Evolutionary conservation across 2,113 vertebrate species (phyloP), one percentile per base, ranked within the genome.

Genomic region (Spheniscus mendiculus): DNA sequence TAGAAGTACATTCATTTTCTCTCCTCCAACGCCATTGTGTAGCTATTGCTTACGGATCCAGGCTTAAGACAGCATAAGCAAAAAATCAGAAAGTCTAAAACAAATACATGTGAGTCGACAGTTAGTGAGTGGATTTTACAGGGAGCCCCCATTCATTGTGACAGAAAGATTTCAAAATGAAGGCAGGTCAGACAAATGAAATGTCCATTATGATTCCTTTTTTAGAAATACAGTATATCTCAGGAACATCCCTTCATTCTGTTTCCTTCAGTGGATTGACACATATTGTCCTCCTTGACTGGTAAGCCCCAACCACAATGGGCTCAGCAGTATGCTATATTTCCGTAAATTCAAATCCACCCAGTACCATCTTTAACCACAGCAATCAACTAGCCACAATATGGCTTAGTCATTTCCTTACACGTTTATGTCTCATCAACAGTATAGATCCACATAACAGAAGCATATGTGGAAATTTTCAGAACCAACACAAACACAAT

Each of bases 11-110:
- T 85, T 56, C 0, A 12, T 76, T 53, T 69, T 85, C n/a, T 73
- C 23, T 80, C 12, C 32, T 40, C 27, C 36, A 72, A 9, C 0
- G 0, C 26, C 55, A 27, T 0, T 8, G 30, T 30, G 30, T 27
- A 79, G 30, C 14, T 58, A 19, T 38, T 85, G 73, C n/a, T 61
- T 61, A 62, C 0, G 4, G 27, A 80, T 56, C 53, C 69, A 76
- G 36, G 8, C 34, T 82, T 77, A 78, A 72, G 42, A 53, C 13
- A 79, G 44, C 34, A 87, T 63, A 84, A 84, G 44, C n/a, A 83
- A 74, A 89, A 70, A 80, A 18, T 36, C 6, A 62, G 12, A 55
- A 88, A 72, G 40, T 49, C 44, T 87, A 38, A 84, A 91, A 34
- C 19, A 87, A 86, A 77, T 29, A 10, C 16, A 26, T 15, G 23